Conservation (phyloP, 2,888 invertebrate genomes). For the Cenopis cana region DNA sequence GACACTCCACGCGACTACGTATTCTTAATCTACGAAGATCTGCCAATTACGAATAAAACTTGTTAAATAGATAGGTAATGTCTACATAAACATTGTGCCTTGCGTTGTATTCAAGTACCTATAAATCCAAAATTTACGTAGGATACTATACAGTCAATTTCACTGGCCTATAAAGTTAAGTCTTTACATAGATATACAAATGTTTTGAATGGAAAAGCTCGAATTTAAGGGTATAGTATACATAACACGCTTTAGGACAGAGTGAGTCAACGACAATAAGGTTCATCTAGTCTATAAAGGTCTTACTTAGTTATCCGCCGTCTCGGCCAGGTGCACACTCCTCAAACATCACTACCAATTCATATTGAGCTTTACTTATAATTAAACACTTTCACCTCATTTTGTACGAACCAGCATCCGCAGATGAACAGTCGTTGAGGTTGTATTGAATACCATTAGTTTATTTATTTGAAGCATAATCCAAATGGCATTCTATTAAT, state of each 20-base stretch:
- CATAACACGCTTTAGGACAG: slow-evolving; percentile 63
- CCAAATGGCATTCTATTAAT: neutral
- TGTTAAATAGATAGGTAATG: slow-evolving; percentile 60
- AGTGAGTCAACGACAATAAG: slow-evolving; percentile 80
- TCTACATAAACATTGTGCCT: slow-evolving; percentile 75
- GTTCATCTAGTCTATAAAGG: slow-evolving; percentile 78
- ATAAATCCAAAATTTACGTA: slow-evolving; percentile 69
- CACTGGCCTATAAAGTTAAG: slow-evolving; percentile 74
- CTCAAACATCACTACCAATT: neutral
- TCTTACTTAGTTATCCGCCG: slow-evolving; percentile 39
- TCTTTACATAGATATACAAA: slow-evolving; percentile 67
- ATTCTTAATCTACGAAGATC: slow-evolving; percentile 70
- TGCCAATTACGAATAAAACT: slow-evolving; percentile 67
- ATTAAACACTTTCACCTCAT: neutral
- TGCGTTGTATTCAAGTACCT: slow-evolving; percentile 75
- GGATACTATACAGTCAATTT: slow-evolving; percentile 81
- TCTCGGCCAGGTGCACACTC: slow-evolving; percentile 5
- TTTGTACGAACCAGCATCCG: neutral
- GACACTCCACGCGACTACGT: slow-evolving; percentile 30
- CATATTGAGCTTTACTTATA: neutral
- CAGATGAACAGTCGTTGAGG: neutral
- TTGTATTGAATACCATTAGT: neutral
- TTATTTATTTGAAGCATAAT: neutral
- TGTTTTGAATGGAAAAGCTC: slow-evolving; percentile 70
- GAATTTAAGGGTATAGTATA: slow-evolving; percentile 73